Percentiles rank a stretch among this genome's conserved stretches.
Evolutionary conservation across 2,113 vertebrate genomes (phyloP).

Genomic region (Brachypodius melanocephalos): DNA sequence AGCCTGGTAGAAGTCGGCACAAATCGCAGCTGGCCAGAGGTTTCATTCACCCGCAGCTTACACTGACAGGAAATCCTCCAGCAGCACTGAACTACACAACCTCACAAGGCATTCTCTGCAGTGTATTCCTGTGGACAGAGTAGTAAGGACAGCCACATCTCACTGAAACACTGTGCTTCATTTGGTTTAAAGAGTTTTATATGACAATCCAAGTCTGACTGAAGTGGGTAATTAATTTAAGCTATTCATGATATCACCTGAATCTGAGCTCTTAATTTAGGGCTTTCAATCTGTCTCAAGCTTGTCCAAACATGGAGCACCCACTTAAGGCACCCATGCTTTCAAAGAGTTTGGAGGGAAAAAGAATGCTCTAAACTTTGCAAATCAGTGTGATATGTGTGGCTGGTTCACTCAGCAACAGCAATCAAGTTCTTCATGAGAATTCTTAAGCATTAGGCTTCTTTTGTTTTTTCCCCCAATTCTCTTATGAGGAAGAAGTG

Average conservation of each 20-base stretch:
- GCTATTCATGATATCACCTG: not conserved
- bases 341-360: not conserved
- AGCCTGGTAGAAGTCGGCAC: not conserved
- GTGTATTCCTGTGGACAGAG: not conserved
- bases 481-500: not conserved
- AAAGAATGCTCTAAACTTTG: not conserved
- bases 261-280: not conserved
- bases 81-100: not conserved
- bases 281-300: not conserved
- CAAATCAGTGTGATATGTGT: not conserved
- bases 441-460: not conserved
- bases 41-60: not conserved
- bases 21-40: fast-evolving
- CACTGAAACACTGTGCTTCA: not conserved
- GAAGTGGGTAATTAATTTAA: not conserved
- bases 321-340: not conserved
- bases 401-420: not conserved
- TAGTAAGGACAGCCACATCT: not conserved
- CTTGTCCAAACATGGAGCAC: not conserved
- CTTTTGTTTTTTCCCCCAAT: not conserved
- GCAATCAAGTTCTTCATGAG: not conserved
- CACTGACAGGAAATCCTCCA: not conserved
- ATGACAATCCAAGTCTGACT: not conserved
- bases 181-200: not conserved
- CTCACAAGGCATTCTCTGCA: not conserved